Evolutionary conservation across 37 sponge, comb jelly and placozoan genomes (phyloP).

Genomic region (Bolinopsis microptera): DNA sequence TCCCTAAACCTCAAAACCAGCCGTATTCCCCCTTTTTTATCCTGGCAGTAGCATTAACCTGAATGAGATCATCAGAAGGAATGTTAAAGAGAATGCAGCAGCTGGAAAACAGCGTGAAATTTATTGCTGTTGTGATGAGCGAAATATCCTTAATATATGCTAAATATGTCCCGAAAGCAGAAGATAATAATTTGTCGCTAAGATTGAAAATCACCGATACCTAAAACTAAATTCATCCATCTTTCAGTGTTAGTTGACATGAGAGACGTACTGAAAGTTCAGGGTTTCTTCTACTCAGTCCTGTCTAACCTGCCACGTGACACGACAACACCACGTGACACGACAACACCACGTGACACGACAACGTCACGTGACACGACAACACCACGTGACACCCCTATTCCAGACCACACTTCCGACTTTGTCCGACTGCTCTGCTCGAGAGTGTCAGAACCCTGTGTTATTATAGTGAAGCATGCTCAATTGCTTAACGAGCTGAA

Average conservation of each 20-base stretch:
- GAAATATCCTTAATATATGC: no score
- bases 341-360: neutral
- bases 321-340: neutral
- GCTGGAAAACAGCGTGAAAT: no score
- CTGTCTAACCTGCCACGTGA: neutral
- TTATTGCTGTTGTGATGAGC: no score
- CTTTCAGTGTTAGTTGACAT: conserved; percentile 40
- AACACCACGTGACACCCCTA: neutral
- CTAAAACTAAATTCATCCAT: no score
- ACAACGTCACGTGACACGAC: neutral
- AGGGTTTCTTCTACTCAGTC: conserved; percentile 10
- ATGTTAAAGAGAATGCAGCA: no score
- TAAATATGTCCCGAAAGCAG: no score
- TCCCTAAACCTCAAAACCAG: no score
- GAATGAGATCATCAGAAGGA: no score
- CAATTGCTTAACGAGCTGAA: conserved; percentile 7
- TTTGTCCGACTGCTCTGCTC: neutral
- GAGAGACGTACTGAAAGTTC: conserved; percentile 12
- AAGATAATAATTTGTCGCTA: no score
- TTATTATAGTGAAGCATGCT: conserved; percentile 6
- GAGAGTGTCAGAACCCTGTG: neutral
- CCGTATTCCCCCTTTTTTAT: no score
- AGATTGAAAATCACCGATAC: no score
- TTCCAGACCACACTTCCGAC: conserved; percentile 24
- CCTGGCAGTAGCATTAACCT: no score